phyloP scores from a whole-genome alignment of 1,140 invertebrate species.

The Ceratosolen solmsi region DNA sequence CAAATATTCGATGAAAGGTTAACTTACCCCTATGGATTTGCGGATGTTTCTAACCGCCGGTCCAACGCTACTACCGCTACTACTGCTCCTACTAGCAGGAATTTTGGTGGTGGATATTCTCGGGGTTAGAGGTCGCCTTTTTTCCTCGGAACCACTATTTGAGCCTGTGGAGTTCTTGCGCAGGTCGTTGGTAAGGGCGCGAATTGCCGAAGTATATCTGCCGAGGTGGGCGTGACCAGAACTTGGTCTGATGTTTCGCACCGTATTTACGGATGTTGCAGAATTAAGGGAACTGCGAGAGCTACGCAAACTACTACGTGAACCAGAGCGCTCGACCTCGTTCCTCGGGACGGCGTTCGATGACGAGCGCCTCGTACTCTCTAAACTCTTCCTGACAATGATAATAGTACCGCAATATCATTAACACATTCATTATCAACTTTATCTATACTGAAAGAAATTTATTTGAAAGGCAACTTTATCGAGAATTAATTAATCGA shows the following conservation, averaged over 20 bases:
- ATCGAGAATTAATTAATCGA: no score
- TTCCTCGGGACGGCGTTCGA: slow-evolving; percentile 51
- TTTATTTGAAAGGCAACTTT: no score
- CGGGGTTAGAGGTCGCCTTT: slow-evolving; percentile 56
- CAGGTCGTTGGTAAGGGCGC: slow-evolving; percentile 68
- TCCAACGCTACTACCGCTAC: slow-evolving; percentile 81
- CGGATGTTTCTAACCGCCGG: slow-evolving; percentile 64
- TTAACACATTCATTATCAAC: no score
- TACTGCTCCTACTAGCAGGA: slow-evolving; percentile 81
- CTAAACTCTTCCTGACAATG: slow-evolving; percentile 30
- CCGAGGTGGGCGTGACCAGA: slow-evolving; percentile 61
- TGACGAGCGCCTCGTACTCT: slow-evolving; percentile 16
- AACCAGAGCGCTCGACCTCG: slow-evolving; percentile 78
- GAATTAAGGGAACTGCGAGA: slow-evolving; percentile 88
- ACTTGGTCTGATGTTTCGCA: slow-evolving; percentile 77
- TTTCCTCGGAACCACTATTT: slow-evolving; percentile 57
- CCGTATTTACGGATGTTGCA: slow-evolving; percentile 85
- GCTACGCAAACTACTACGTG: slow-evolving; percentile 83
- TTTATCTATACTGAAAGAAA: no score
- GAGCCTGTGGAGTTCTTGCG: slow-evolving; percentile 58
- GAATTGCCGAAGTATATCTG: slow-evolving; percentile 69
- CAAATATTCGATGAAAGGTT: no score
- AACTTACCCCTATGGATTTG: slow-evolving; percentile 63
- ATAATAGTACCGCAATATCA: no score
- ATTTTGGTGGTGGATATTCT: slow-evolving; percentile 69